phyloP scores from a whole-genome alignment of 2,113 vertebrate species.

The Oreamnos americanus region DNA sequence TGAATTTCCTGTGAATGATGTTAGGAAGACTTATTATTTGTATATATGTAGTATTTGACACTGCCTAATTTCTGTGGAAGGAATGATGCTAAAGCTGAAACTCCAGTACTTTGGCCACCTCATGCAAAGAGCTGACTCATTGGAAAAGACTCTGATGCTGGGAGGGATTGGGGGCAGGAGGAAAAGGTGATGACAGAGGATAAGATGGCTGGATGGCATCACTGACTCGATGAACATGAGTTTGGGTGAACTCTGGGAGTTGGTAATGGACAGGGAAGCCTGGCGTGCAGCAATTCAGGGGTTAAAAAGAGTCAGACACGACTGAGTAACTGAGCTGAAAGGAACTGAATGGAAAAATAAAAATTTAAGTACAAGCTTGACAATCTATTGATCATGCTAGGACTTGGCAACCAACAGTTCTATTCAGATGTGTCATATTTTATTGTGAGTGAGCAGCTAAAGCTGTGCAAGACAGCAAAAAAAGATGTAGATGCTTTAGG shows the following conservation, averaged over 20 bases:
- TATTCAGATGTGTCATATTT: background rate
- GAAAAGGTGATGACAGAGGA: no score
- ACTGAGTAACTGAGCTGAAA: no score
- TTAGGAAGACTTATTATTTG: background rate
- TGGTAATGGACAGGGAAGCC: no score
- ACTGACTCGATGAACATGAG: rapidly evolving
- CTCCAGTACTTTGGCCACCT: no score
- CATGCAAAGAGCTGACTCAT: no score
- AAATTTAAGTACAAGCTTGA: background rate
- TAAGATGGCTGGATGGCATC: no score
- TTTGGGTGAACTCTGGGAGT: no score
- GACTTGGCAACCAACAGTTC: background rate
- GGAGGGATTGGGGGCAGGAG: no score
- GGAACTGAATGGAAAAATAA: background rate
- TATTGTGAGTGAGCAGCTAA: background rate
- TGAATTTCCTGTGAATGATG: background rate
- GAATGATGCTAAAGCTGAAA: no score
- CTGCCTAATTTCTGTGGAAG: background rate
- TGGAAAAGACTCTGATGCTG: no score
- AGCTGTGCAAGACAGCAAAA: background rate
- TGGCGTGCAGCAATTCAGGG: no score
- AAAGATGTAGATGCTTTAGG: background rate
- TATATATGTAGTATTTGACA: background rate
- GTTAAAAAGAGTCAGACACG: rapidly evolving
- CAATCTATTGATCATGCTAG: background rate